Percentiles rank a stretch among this genome's conserved stretches.
These are phyloP conservation scores for Eclectus roratus DNA, from an alignment of 2,113 vertebrate species.

Conservation along the genomic window DNA sequence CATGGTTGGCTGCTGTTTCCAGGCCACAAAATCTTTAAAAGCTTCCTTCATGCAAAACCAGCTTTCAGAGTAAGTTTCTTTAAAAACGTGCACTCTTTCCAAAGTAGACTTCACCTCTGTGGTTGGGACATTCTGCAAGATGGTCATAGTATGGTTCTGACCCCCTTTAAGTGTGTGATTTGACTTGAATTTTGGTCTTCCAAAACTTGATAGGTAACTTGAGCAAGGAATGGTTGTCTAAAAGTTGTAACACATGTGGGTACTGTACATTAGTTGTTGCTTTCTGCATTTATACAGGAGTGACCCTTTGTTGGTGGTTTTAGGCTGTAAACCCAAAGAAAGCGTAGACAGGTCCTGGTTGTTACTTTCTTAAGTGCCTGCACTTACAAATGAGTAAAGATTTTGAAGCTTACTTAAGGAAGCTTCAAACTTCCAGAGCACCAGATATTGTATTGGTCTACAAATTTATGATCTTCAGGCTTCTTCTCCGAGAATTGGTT, in stretches of 20 bases:
- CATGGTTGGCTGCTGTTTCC: background rate
- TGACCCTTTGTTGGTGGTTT: background rate
- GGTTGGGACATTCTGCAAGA: background rate
- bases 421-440: background rate
- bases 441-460: background rate
- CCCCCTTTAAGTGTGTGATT: background rate
- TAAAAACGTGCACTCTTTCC: background rate
- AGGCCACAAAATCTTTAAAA: background rate
- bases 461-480: fast-evolving
- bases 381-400: background rate
- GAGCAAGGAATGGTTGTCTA: background rate
- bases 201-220: background rate
- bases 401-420: background rate
- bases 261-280: background rate
- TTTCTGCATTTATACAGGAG: background rate
- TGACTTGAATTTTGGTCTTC: background rate
- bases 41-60: background rate
- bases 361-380: background rate
- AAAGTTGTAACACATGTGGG: background rate
- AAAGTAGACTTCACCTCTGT: background rate
- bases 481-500: background rate
- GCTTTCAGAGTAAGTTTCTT: background rate
- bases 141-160: background rate
- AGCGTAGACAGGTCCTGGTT: background rate
- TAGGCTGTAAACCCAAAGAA: background rate